Evolutionary conservation across 2,888 invertebrate species (phyloP).

Genomic region (Macrostomum cliftonense): DNA sequence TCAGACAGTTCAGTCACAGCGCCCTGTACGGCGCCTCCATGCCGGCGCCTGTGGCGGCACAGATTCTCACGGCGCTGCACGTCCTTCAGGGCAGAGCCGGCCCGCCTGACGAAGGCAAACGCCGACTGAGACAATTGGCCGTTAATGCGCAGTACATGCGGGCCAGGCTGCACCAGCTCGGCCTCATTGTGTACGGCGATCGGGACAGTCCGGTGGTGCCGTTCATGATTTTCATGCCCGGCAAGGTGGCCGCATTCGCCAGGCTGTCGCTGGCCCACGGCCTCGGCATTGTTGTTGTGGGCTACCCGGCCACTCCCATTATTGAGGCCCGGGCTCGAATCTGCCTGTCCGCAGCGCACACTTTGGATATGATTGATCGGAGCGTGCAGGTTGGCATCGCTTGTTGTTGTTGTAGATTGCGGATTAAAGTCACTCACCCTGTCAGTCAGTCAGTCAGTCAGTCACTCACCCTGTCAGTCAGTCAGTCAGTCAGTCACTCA

Average conservation of each 20-base stretch:
- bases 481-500: too few relatives aligned
- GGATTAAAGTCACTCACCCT: too few relatives aligned
- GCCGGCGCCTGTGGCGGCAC: constrained; percentile 75
- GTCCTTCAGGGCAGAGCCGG: constrained; percentile 61
- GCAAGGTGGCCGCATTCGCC: constrained; percentile 61
- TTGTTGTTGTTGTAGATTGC: too few relatives aligned
- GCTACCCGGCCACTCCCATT: constrained; percentile 88
- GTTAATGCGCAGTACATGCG: constrained; percentile 66
- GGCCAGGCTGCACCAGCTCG: constrained; percentile 58
- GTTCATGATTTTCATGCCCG: constrained; percentile 75
- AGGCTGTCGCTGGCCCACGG: constrained; percentile 59
- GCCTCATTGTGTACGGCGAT: constrained; percentile 76
- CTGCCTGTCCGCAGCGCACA: constrained; percentile 84
- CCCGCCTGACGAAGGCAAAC: background rate
- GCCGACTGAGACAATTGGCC: constrained; percentile 50
- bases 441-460: too few relatives aligned
- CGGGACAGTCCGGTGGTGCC: constrained; percentile 89
- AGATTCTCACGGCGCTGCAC: constrained; percentile 67
- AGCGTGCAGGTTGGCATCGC: too few relatives aligned
- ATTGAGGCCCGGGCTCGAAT: constrained; percentile 59
- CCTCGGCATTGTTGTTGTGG: constrained; percentile 81
- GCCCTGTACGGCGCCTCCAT: constrained; percentile 66
- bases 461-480: too few relatives aligned
- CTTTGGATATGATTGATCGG: constrained; percentile 5
- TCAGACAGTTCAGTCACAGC: constrained; percentile 62